These are phyloP conservation scores for Lucilia sericata DNA, from an alignment of 1,140 invertebrate species.

Conservation along the genomic window DNA sequence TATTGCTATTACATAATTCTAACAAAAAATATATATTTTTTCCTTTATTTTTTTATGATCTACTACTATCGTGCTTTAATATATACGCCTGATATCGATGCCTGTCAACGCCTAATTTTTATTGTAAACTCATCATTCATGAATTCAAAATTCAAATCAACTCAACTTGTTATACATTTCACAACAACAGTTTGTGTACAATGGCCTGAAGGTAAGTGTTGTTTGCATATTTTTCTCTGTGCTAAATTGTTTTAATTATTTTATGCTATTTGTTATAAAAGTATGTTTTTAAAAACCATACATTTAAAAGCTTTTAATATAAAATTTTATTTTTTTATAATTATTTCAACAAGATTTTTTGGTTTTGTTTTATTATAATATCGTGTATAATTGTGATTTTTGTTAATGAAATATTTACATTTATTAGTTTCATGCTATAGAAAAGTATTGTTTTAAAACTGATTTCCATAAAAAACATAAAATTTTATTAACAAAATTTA, in stretches of 20 bases:
- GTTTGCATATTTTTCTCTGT: neutral
- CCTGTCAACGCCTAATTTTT: too few relatives aligned
- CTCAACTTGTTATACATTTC: neutral
- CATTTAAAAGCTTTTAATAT: too few relatives aligned
- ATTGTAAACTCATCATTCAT: too few relatives aligned
- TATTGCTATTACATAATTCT: too few relatives aligned
- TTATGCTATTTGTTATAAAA: neutral
- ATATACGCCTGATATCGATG: too few relatives aligned
- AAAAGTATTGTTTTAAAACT: neutral
- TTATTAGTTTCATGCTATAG: neutral
- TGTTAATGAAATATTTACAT: slow-evolving; percentile 38
- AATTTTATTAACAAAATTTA: too few relatives aligned
- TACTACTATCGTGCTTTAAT: too few relatives aligned
- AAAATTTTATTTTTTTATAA: neutral
- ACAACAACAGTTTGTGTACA: slow-evolving; percentile 83
- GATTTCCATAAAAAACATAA: too few relatives aligned
- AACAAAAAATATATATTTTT: too few relatives aligned
- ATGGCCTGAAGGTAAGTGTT: slow-evolving; percentile 84
- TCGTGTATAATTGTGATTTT: slow-evolving; percentile 4
- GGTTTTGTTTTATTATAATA: neutral
- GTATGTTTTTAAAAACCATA: neutral
- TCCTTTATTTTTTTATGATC: too few relatives aligned
- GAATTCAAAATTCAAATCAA: too few relatives aligned
- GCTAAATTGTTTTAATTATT: neutral
- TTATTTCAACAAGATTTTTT: neutral